Percentiles rank a stretch among this genome's conserved stretches.
Evolutionary conservation across 2,888 invertebrate genomes (phyloP).

Genomic region (Ceriagrion tenellum): DNA sequence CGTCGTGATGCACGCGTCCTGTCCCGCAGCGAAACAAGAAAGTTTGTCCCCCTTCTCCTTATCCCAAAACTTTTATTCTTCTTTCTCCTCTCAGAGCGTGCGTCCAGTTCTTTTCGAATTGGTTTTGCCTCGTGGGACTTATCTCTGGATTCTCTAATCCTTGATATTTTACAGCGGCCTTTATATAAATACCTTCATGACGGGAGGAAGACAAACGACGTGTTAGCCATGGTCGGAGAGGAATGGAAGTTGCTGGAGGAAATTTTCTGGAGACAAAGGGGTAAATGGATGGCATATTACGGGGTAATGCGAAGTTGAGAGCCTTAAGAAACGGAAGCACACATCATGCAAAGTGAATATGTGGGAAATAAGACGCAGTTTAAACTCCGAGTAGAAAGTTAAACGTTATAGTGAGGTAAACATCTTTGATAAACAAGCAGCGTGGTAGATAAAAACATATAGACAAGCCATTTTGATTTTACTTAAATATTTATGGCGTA

Average conservation of each 20-base stretch:
- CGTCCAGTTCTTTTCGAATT: not conserved
- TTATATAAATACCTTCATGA: not conserved
- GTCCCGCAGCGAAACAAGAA: not conserved
- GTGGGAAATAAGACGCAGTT: too few species aligned
- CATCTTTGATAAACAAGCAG: too few species aligned
- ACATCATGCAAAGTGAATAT: too few species aligned
- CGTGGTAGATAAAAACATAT: too few species aligned
- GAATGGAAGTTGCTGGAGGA: not conserved
- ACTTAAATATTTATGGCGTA: too few species aligned
- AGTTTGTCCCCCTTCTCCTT: not conserved
- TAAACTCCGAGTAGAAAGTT: too few species aligned
- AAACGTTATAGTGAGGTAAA: too few species aligned
- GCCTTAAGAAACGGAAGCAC: too few species aligned
- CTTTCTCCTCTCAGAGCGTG: not conserved
- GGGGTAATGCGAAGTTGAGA: too few species aligned
- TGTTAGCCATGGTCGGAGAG: not conserved
- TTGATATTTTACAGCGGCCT: not conserved
- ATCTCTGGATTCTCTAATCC: not conserved
- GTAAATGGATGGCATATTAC: too few species aligned
- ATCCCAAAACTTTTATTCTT: not conserved
- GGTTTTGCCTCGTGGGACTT: not conserved
- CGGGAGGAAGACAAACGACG: not conserved
- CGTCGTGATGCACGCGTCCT: not conserved
- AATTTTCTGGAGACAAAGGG: not conserved
- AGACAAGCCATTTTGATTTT: too few species aligned